phyloP scores from a whole-genome alignment of 2,797 vertebrate genomes.

The Periophthalmus magnuspinnatus region DNA sequence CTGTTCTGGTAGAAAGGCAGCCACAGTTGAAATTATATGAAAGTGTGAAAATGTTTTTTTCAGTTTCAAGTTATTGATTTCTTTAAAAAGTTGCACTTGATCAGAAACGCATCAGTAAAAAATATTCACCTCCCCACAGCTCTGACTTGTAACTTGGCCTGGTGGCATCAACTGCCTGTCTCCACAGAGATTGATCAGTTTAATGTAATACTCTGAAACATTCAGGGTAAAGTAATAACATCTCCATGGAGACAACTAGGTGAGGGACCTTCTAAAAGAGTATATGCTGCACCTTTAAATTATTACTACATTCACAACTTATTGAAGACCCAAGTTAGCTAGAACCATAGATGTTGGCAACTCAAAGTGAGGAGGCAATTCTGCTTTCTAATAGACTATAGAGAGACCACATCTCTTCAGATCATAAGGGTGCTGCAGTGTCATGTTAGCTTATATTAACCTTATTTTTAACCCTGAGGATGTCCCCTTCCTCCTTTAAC shows the following conservation, averaged over 20 bases:
- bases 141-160: no score
- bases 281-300: no score
- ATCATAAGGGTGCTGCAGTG: slow-evolving; percentile 18
- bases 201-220: no score
- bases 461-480: slow-evolving; percentile 32
- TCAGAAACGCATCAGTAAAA: not conserved
- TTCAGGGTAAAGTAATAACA: no score
- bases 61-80: not conserved
- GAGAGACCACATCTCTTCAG: slow-evolving; percentile 17
- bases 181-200: no score
- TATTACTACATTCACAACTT: not conserved
- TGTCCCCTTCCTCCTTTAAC: slow-evolving; percentile 27
- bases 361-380: no score
- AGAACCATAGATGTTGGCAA: no score
- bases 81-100: not conserved
- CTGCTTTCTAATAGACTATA: not conserved
- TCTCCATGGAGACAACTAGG: no score
- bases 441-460: slow-evolving; percentile 14
- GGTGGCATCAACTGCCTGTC: no score
- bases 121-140: not conserved
- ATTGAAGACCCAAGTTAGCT: not conserved
- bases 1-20: slow-evolving; percentile 9
- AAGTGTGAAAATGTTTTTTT: not conserved
- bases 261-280: no score
- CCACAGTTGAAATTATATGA: not conserved